Evolutionary conservation across 2,113 vertebrate species (phyloP), one percentile per base, ranked within the genome.

Genomic region (Hemibagrus wyckioides): DNA sequence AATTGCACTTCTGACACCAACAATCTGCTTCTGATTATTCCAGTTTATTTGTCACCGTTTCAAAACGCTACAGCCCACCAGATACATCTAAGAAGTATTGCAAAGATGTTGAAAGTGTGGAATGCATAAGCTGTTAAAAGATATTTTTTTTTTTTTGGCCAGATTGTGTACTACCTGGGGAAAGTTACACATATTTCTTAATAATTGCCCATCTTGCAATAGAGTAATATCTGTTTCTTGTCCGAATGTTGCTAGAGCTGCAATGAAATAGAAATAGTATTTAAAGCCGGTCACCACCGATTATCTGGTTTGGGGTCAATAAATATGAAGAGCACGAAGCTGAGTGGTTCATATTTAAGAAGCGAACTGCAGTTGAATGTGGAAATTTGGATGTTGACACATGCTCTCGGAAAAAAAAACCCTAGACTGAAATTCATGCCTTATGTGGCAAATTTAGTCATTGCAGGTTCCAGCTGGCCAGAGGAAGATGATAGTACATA

Each of bases 401-500:
- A 36, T 21, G 65, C 15, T 36, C 65, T 63, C 11, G 61, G n/a
- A 5, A 54, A 54, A 57, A 28, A 63, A 63, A 75, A 4, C 52
- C 23, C 15, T 21, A 50, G 13, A 13, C 28, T 28, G 25, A 25
- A 69, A 6, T 69, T 15, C 41, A 69, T 52, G 44, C 23, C 23
- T 41, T 36, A 69, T 82, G 57, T 75, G 30, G 21, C 13, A 79
- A 83, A 87, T 82, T 86, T 85, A 69, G 56, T 83, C 86, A 54
- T 61, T 36, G 82, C 39, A 44, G 85, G 56, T 83, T 3, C 11
- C 48, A 67, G 17, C 75, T 44, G 81, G 36, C 23, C 41, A 87
- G 84, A 85, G 41, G 80, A 86, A 80, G 75, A 36, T 59, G 75
- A 33, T 85, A 84, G 79, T 87, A 23, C 87, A 69, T n/a, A 36